Conservation (phyloP, 2,113 vertebrate species). For the Pangasianodon hypophthalmus region DNA sequence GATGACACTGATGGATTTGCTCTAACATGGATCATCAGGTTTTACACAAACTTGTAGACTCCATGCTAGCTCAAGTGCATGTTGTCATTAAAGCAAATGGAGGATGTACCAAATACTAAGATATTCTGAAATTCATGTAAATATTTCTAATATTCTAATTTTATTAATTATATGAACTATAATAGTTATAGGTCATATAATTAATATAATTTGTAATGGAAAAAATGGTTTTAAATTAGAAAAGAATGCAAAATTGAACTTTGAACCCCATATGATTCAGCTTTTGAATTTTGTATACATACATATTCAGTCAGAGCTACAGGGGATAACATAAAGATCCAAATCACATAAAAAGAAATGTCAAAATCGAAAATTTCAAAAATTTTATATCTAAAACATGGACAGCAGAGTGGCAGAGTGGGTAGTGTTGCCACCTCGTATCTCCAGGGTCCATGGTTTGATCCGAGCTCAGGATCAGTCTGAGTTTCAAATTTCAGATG, state of each 20-base stretch:
- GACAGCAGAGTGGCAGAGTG: no score
- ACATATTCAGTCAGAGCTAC: background rate
- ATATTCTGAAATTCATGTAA: no score
- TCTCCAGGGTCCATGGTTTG: background rate
- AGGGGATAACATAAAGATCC: background rate
- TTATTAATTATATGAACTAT: no score
- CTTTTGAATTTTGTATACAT: background rate
- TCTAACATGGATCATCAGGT: background rate
- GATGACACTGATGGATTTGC: background rate
- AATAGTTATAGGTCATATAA: background rate
- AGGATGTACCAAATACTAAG: no score
- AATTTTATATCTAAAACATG: no score
- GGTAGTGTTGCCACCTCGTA: background rate
- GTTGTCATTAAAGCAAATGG: no score
- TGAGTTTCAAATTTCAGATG: background rate
- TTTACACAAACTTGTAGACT: background rate
- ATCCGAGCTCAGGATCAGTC: background rate
- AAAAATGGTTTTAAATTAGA: no score
- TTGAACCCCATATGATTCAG: background rate
- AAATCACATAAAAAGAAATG: background rate
- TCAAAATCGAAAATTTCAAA: no score
- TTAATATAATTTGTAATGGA: background rate
- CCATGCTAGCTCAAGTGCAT: no score
- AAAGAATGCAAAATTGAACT: background rate
- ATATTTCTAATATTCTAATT: background rate